Percentiles rank a stretch among this genome's conserved stretches.
These are phyloP conservation scores for Digitonthophagus gazella DNA, from an alignment of 2,888 invertebrate species.

Conservation along the genomic window DNA sequence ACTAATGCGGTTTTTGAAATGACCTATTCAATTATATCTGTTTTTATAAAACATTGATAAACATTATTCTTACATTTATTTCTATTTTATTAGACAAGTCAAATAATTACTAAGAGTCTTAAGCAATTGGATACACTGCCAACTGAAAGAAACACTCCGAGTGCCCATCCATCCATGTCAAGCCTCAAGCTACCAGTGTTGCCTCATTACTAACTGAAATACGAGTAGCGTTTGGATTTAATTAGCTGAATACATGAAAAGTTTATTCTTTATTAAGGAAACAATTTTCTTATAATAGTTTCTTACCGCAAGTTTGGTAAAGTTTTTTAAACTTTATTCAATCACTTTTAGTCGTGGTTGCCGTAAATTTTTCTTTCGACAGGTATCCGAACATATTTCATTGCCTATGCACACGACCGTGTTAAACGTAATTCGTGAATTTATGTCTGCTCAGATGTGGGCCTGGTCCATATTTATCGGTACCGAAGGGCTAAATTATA, in stretches of 20 bases:
- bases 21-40: too few relatives aligned
- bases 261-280: conserved; percentile 44
- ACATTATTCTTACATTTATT: too few relatives aligned
- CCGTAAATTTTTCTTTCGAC: neutral
- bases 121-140: too few relatives aligned
- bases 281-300: neutral
- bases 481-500: conserved; percentile 18
- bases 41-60: too few relatives aligned
- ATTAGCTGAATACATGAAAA: conserved; percentile 49
- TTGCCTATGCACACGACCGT: conserved; percentile 10
- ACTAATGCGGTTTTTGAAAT: too few relatives aligned
- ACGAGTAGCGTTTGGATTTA: conserved; percentile 48
- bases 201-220: conserved; percentile 48
- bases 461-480: neutral
- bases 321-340: neutral
- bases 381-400: conserved; percentile 3
- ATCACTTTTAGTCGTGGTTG: neutral
- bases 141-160: too few relatives aligned
- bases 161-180: too few relatives aligned
- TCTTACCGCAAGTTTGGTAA: too few relatives aligned
- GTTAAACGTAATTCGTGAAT: conserved; percentile 13
- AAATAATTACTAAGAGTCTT: too few relatives aligned
- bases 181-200: conserved; percentile 45
- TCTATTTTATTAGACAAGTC: too few relatives aligned
- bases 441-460: conserved; percentile 4